Evolutionary conservation across 2,888 invertebrate genomes (phyloP).

Genomic region (Pheosia tremula): DNA sequence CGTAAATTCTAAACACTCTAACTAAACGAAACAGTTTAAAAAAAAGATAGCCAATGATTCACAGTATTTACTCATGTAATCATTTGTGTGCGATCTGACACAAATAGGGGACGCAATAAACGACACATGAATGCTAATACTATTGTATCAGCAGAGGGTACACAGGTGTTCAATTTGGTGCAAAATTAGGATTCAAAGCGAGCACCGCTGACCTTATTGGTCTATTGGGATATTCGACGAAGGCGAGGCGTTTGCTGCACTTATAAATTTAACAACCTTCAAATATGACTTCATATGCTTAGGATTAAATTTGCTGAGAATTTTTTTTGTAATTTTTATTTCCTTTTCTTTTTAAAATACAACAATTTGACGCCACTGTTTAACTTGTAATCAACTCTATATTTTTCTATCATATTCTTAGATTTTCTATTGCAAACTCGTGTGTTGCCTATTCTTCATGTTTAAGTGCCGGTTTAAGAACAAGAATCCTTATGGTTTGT

Average conservation of each 20-base stretch:
- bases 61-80: constrained; percentile 29
- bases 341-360: too few relatives aligned
- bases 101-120: constrained; percentile 36
- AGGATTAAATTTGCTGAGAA: not conserved
- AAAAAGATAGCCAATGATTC: constrained; percentile 8
- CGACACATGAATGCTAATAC: constrained; percentile 31
- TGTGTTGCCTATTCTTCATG: not conserved
- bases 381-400: too few relatives aligned
- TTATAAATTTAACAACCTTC: not conserved
- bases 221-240: constrained; percentile 26
- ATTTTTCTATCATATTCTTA: too few relatives aligned
- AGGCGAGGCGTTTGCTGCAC: not conserved
- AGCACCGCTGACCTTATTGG: constrained; percentile 30
- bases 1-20: too few relatives aligned
- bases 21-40: not conserved
- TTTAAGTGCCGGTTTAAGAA: constrained; percentile 12
- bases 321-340: not conserved
- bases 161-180: constrained; percentile 53
- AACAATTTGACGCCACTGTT: too few relatives aligned
- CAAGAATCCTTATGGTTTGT: constrained; percentile 14
- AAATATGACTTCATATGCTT: not conserved
- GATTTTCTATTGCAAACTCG: too few relatives aligned
- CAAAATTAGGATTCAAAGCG: constrained; percentile 49
- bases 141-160: constrained; percentile 26
- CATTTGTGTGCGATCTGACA: constrained; percentile 35